phyloP scores from a whole-genome alignment of 2,113 vertebrate species.

The Zosterops japonicus region DNA sequence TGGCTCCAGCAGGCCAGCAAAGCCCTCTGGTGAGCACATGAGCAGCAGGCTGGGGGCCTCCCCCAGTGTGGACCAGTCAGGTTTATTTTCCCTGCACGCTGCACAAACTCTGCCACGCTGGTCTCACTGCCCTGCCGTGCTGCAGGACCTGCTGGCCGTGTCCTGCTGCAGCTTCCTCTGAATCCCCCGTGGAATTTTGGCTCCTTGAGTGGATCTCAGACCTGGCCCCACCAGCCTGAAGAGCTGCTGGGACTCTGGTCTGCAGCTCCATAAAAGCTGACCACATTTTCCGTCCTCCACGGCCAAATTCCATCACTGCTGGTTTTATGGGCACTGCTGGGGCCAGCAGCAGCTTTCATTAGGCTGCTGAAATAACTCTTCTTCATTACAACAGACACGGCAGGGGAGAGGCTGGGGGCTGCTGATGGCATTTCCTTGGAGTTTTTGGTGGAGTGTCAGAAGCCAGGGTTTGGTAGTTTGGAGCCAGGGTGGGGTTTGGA shows the following conservation, averaged over 20 bases:
- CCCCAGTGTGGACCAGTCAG: fast-evolving
- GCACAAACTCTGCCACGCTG: too few relatives aligned
- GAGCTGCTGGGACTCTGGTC: background rate
- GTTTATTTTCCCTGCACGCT: too few relatives aligned
- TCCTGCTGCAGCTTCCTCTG: background rate
- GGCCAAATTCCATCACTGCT: background rate
- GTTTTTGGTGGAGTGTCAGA: background rate
- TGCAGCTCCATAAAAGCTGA: too few relatives aligned
- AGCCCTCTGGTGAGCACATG: background rate
- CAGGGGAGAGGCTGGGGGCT: background rate
- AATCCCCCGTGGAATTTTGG: background rate
- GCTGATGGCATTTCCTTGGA: background rate
- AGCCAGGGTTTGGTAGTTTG: too few relatives aligned
- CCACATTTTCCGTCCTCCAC: background rate
- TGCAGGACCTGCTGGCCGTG: background rate
- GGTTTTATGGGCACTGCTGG: background rate
- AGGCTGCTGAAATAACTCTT: background rate
- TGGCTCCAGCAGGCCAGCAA: background rate
- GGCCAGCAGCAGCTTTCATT: background rate
- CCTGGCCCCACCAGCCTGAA: background rate
- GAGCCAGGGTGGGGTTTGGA: too few relatives aligned
- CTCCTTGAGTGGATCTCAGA: background rate
- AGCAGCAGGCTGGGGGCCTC: background rate
- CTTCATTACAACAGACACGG: background rate
- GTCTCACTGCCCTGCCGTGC: background rate